Conservation (phyloP, 2,113 vertebrate genomes). For the Atractosteus spatula region DNA sequence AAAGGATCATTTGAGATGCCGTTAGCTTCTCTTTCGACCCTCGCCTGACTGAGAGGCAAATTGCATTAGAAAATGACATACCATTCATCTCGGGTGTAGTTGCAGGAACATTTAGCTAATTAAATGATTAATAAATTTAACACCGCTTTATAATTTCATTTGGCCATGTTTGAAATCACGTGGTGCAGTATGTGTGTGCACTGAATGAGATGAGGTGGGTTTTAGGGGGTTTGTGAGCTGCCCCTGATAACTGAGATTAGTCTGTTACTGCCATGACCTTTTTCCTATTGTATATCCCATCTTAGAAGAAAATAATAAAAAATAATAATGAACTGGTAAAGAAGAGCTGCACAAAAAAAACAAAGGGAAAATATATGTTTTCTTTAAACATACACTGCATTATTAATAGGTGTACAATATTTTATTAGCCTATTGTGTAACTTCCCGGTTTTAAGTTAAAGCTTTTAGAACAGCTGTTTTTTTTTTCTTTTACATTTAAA, state of each 20-base stretch:
- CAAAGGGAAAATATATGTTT: conserved; percentile 39
- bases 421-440: conserved; percentile 9
- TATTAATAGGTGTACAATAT: conserved; percentile 41
- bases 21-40: conserved; percentile 80
- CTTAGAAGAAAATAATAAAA: conserved; percentile 78
- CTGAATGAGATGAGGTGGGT: conserved; percentile 84
- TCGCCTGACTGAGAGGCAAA: conserved; percentile 85
- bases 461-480: neutral
- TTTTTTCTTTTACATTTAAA: neutral
- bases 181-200: conserved; percentile 68
- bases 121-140: conserved; percentile 99
- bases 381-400: conserved; percentile 48
- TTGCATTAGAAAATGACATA: conserved; percentile 96
- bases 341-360: conserved; percentile 9
- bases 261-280: conserved; percentile 87
- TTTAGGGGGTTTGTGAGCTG: conserved; percentile 79
- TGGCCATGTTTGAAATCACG: conserved; percentile 82
- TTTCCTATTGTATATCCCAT: conserved; percentile 83
- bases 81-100: conserved; percentile 94
- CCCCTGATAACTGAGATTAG: conserved; percentile 89
- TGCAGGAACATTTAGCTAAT: conserved; percentile 98
- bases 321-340: conserved; percentile 28
- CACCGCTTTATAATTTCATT: conserved; percentile 96
- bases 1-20: conserved; percentile 73
- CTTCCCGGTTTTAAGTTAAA: too few species aligned